Percentiles rank a stretch among this genome's conserved stretches.
Evolutionary conservation across 2,797 vertebrate genomes (phyloP).

Genomic region (Coreius guichenoti): DNA sequence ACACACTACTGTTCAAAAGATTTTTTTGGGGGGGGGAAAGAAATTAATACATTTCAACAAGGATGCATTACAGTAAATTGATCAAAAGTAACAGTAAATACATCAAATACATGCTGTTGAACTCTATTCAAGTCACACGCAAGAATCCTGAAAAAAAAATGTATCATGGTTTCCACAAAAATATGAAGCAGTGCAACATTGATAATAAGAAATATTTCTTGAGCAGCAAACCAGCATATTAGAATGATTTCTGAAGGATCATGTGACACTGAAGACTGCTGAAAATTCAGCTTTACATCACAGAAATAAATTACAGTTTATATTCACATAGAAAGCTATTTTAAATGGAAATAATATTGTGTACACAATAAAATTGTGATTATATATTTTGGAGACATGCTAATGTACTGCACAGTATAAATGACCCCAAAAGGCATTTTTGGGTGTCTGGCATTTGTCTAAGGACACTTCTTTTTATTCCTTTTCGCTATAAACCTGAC

Average conservation of each 20-base stretch:
- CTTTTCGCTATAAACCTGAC: constrained; percentile 28
- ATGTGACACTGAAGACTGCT: not conserved
- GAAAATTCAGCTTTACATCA: too few relatives aligned
- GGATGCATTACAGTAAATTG: too few relatives aligned
- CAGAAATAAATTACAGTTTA: not conserved
- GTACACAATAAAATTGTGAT: too few relatives aligned
- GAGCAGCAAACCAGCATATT: not conserved
- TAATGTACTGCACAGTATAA: not conserved
- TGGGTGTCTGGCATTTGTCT: constrained; percentile 14
- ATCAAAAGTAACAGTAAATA: too few relatives aligned
- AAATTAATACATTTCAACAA: too few relatives aligned
- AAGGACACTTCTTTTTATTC: not conserved
- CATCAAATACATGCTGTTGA: too few relatives aligned
- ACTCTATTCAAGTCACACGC: too few relatives aligned
- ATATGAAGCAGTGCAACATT: not conserved
- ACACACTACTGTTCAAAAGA: not conserved
- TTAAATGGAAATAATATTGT: not conserved
- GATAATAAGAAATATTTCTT: not conserved
- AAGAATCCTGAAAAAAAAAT: too few relatives aligned
- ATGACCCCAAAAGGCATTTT: not conserved
- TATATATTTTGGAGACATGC: not conserved
- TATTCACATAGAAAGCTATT: not conserved
- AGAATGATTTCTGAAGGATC: not conserved
- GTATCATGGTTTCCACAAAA: not conserved
- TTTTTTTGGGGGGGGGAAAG: too few relatives aligned